Conservation (phyloP, 1,140 invertebrate genomes). For the Trialeurodes vaporariorum region DNA sequence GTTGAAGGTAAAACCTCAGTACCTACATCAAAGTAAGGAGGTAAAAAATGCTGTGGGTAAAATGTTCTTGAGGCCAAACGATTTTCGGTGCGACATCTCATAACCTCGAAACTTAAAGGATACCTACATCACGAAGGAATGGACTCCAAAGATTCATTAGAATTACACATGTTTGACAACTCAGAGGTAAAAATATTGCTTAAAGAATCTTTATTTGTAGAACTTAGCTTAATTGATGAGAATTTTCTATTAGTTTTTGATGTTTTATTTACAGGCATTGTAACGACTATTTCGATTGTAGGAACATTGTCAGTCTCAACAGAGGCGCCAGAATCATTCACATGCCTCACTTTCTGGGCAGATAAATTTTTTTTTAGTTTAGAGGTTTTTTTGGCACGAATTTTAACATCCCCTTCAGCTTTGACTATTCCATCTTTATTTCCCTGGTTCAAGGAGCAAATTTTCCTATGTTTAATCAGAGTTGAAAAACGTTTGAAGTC, state of each 20-base stretch:
- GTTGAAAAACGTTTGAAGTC: conserved; percentile 4
- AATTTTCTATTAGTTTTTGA: neutral
- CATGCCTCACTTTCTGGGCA: neutral
- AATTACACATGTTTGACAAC: neutral
- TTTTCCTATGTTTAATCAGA: conserved; percentile 8
- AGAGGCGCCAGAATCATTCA: neutral
- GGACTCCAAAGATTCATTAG: no score
- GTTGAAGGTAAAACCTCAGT: no score
- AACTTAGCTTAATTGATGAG: neutral
- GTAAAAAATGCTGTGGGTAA: no score
- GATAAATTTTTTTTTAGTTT: no score
- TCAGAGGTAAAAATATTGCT: neutral
- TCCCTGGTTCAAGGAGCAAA: neutral
- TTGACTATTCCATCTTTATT: no score
- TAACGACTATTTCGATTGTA: neutral
- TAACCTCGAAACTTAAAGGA: no score
- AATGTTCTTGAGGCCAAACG: no score
- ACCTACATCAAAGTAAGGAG: no score
- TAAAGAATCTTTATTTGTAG: neutral
- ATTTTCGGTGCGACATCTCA: no score
- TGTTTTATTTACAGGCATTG: neutral
- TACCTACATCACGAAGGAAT: no score
- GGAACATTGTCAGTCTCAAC: neutral
- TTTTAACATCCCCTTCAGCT: no score
- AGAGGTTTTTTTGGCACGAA: no score